A percentile compares a stretch with the other conserved stretches of the same genome.
phyloP scores from a whole-genome alignment of 2,888 invertebrate species.

The Amblyjoppa proteus region DNA sequence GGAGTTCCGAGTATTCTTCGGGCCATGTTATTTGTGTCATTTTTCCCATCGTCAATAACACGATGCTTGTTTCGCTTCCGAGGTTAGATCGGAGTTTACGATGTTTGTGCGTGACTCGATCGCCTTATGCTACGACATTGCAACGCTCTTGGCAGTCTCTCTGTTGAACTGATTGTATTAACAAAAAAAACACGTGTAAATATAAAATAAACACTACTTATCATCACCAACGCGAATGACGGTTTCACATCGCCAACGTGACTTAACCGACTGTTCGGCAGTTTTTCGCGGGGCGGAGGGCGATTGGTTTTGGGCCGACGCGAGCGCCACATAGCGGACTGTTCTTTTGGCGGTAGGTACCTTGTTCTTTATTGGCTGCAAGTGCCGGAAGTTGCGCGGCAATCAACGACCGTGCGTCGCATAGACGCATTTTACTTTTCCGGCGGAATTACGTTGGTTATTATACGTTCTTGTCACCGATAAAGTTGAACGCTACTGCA shows the following conservation, averaged over 20 bases:
- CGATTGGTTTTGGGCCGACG: no score
- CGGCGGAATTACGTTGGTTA: no score
- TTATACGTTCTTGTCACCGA: no score
- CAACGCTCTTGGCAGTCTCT: neutral
- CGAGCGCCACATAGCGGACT: no score
- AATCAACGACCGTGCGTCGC: no score
- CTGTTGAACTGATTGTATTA: neutral
- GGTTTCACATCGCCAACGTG: neutral
- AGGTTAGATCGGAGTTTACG: constrained; percentile 45
- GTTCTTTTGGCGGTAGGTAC: no score
- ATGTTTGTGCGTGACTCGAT: constrained; percentile 13
- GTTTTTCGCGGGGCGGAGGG: neutral
- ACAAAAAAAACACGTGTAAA: neutral
- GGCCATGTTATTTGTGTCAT: constrained; percentile 75
- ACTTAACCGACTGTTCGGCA: neutral
- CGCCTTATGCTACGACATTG: neutral
- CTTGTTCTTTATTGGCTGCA: no score
- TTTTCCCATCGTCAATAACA: constrained; percentile 66
- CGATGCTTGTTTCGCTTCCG: neutral
- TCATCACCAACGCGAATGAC: neutral
- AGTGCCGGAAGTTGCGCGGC: no score
- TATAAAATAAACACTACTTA: neutral
- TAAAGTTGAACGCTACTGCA: no score
- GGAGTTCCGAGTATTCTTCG: constrained; percentile 75
- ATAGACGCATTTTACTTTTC: no score